Evolutionary conservation across 35 echinoderm and acorn worm species (phyloP).

Genomic region (Eucidaris tribuloides): DNA sequence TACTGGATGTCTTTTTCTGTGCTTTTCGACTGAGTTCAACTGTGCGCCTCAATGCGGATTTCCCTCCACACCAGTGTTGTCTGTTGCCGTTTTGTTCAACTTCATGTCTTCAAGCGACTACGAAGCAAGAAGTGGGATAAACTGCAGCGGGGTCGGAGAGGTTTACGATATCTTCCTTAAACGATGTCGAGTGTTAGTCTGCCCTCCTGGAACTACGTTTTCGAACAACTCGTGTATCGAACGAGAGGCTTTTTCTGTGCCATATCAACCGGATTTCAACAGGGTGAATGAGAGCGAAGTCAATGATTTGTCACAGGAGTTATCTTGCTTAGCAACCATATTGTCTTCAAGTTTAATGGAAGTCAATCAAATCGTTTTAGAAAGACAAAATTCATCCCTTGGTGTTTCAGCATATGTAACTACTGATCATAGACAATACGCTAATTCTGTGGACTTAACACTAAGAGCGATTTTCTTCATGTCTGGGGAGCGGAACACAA

Average conservation of each 20-base stretch:
- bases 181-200: conserved; percentile 16
- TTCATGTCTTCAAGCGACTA: conserved; percentile 2
- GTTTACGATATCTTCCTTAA: conserved; percentile 54
- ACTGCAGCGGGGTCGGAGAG: neutral
- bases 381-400: neutral
- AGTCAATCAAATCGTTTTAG: neutral
- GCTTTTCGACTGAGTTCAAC: neutral
- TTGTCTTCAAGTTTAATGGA: conserved; percentile 4
- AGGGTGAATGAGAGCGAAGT: too few relatives aligned
- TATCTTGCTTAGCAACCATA: too few relatives aligned
- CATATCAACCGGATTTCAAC: too few relatives aligned
- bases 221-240: neutral
- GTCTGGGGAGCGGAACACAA: neutral
- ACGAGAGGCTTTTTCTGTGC: too few relatives aligned
- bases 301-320: too few relatives aligned
- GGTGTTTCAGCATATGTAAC: neutral
- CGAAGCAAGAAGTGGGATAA: neutral
- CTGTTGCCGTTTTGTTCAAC: neutral
- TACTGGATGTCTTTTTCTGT: neutral
- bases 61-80: neutral
- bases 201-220: neutral
- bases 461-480: neutral
- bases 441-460: neutral
- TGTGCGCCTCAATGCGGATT: neutral
- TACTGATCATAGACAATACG: neutral